These are phyloP conservation scores for Rhyacophila evoluta DNA, from an alignment of 2,888 invertebrate species.

Conservation along the genomic window DNA sequence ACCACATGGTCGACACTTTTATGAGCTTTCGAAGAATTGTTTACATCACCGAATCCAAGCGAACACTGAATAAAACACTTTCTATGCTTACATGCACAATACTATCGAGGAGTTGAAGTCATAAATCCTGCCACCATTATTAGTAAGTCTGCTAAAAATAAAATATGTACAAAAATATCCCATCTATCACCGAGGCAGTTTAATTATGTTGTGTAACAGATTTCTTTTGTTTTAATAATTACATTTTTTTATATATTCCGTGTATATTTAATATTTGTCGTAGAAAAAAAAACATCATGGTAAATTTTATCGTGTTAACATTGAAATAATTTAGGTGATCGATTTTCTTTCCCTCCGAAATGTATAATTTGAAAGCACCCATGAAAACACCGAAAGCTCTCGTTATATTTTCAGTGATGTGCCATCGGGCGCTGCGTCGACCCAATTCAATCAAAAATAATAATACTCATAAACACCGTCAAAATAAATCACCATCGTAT, in stretches of 20 bases:
- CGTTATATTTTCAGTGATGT: not conserved
- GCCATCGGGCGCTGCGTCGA: not conserved
- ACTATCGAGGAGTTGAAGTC: not conserved
- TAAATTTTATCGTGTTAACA: not conserved
- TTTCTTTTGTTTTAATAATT: too few species aligned
- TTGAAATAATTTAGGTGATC: not conserved
- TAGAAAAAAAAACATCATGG: too few species aligned
- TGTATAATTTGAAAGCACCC: not conserved
- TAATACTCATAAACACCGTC: not conserved
- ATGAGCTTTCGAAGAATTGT: conserved; percentile 14
- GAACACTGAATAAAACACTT: conserved; percentile 7
- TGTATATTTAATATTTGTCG: too few species aligned
- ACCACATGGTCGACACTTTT: conserved; percentile 5
- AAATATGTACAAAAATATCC: too few species aligned
- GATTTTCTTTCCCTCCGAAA: not conserved
- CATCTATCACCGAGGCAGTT: too few species aligned
- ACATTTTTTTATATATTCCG: too few species aligned
- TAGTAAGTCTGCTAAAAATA: not conserved
- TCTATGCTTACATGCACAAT: not conserved
- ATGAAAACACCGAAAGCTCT: not conserved
- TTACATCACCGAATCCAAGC: not conserved
- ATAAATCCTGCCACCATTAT: not conserved
- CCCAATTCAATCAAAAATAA: not conserved
- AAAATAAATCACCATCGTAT: not conserved
- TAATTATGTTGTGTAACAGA: too few species aligned